Base-by-base conservation (phyloP, 1,140 invertebrate genomes). In the Agrypnia vestita region DNA sequence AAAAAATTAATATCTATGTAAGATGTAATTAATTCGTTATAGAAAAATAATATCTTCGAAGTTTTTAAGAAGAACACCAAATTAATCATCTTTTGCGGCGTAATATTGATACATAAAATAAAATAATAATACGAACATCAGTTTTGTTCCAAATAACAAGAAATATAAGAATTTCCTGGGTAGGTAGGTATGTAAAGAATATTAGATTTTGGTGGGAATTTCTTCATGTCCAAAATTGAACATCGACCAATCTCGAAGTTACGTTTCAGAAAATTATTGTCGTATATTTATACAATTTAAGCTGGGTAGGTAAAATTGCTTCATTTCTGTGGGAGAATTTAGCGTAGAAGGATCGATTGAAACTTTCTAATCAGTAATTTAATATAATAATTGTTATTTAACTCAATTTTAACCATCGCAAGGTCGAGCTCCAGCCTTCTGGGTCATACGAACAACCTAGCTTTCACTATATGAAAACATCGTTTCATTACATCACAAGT, bases 381-480 rank as follows among this genome's bases (percentile, higher is more conserved):
- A 71, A 71, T 71, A 47, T 17, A 73, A 73, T 25, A 55, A 15
- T 53, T 55, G 53, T 17, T 0, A 62, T 62, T 51, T 9, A 12
- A 49, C 21, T 74, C 43, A 72, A 71, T 69, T 56, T 53, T 76
- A 64, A 78, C 35, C 43, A 51, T 59, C n/a, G 64, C 76, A 78
- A 78, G 76, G 76, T 64, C 76, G 76, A 51, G 35, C 53, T 25
- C 35, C 64, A 44, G 53, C 55, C 55, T 75, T 67, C 53, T 78
- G 51, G 25, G 35, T 78, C 76, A 51, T 78, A 49, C 15, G 69
- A 56, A 10, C 64, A 69, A 78, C 64, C 49, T 78, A 78, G 44
- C 76, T 78, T 78, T 71, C 76, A 55, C 76, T 71, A 25, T 76
- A 76, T 11, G 19, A 64, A 59, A 78, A 76, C 61, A 67, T 56